phyloP scores from a whole-genome alignment of 2,113 vertebrate genomes.

The Phaethon lepturus region DNA sequence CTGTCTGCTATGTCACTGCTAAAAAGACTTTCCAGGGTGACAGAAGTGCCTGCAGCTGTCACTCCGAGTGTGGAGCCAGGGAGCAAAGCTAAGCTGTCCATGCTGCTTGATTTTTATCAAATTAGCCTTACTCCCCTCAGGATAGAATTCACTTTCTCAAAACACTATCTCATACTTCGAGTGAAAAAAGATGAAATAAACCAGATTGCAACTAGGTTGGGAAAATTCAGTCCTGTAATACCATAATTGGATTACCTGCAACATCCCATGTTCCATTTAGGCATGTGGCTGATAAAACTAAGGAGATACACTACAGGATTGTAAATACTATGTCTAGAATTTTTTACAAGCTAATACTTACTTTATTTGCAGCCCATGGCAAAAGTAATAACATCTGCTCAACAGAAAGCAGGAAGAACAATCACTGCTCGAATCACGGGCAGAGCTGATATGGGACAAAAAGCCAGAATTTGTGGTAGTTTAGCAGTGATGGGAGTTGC shows the following conservation, averaged over 20 bases:
- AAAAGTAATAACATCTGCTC: slow-evolving; percentile 84
- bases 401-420: slow-evolving; percentile 90
- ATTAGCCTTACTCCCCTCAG: not conserved
- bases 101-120: not conserved
- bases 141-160: not conserved
- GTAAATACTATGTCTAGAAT: not conserved
- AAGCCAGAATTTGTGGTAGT: slow-evolving; percentile 73
- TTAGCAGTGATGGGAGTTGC: slow-evolving; percentile 87
- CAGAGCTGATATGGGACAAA: slow-evolving; percentile 77
- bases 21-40: not conserved
- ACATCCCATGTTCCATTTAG: not conserved
- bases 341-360: not conserved
- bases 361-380: slow-evolving; percentile 74
- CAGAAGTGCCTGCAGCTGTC: not conserved
- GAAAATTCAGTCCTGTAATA: not conserved
- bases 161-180: not conserved
- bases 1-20: not conserved
- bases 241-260: not conserved
- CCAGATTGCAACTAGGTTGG: not conserved
- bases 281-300: not conserved
- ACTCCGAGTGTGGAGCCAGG: not conserved
- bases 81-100: not conserved
- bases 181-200: not conserved
- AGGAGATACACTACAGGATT: not conserved
- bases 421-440: slow-evolving; percentile 90